Conservation (phyloP, 2,888 invertebrate species). For the Abrostola triplasia region DNA sequence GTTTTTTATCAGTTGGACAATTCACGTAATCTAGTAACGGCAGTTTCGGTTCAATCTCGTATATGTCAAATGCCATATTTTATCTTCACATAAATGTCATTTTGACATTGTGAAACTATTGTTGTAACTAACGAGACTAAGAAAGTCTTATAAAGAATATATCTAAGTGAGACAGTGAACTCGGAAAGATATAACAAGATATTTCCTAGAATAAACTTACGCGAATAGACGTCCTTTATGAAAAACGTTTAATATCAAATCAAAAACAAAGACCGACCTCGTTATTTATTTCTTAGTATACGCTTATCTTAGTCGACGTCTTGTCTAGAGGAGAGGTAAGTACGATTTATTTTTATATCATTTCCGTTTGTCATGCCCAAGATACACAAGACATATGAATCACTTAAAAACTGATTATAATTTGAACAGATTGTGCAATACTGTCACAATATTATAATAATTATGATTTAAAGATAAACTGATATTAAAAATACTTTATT, state of each 20-base stretch:
- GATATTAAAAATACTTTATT: slow-evolving; percentile 25
- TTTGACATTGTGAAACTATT: not conserved
- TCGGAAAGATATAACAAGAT: slow-evolving; percentile 8
- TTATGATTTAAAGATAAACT: slow-evolving; percentile 28
- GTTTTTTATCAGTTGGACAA: not conserved
- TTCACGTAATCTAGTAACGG: too few species aligned
- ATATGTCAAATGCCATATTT: too few species aligned
- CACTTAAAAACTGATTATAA: slow-evolving; percentile 10
- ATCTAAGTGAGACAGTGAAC: slow-evolving; percentile 15
- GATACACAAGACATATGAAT: slow-evolving; percentile 8
- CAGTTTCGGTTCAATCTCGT: too few species aligned
- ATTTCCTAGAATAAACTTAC: slow-evolving; percentile 35
- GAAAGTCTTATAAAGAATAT: slow-evolving; percentile 5
- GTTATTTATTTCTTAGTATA: slow-evolving; percentile 12
- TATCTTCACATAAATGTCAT: too few species aligned
- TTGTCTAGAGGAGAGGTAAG: slow-evolving; percentile 32
- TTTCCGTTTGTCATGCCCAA: slow-evolving; percentile 10
- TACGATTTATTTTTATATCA: slow-evolving; percentile 33
- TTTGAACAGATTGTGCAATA: slow-evolving; percentile 21
- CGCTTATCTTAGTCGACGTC: slow-evolving; percentile 22
- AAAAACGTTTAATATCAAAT: slow-evolving; percentile 17
- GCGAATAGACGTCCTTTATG: slow-evolving; percentile 23
- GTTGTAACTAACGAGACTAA: not conserved
- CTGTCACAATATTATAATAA: slow-evolving; percentile 8
- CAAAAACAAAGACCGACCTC: slow-evolving; percentile 9